A percentile compares a stretch with the other conserved stretches of the same genome.
These are phyloP conservation scores for Zonitis immaculata DNA, from an alignment of 2,888 invertebrate genomes.

Conservation along the genomic window DNA sequence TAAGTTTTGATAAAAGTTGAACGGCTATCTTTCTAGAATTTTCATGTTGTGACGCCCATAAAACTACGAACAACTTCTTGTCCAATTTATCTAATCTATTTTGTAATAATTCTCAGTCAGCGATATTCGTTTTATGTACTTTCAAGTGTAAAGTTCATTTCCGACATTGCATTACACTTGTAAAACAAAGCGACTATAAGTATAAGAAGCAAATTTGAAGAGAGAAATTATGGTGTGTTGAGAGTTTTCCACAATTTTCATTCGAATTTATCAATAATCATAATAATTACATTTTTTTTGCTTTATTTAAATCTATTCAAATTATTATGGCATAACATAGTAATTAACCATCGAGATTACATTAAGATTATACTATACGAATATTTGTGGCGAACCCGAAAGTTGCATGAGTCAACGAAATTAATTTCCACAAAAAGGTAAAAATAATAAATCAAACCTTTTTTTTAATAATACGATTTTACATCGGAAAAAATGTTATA, in stretches of 20 bases:
- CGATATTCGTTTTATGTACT: background rate
- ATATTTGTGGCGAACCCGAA: constrained; percentile 1
- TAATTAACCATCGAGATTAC: constrained; percentile 2
- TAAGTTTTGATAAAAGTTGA: background rate
- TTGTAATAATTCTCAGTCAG: background rate
- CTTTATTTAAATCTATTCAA: background rate
- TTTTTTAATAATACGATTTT: background rate
- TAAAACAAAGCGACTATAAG: background rate
- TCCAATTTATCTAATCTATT: background rate
- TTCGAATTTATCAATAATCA: too few species aligned
- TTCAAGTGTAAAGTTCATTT: background rate
- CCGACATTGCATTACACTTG: background rate
- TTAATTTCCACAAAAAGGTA: constrained; percentile 7
- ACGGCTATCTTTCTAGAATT: background rate
- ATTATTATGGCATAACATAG: too few species aligned
- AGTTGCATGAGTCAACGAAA: constrained; percentile 7
- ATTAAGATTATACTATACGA: background rate
- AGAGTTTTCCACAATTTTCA: background rate
- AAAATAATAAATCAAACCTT: background rate
- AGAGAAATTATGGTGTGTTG: background rate
- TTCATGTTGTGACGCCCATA: background rate
- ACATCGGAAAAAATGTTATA: too few species aligned
- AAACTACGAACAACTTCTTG: background rate
- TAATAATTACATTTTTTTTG: too few species aligned
- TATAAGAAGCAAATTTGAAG: background rate